Percentiles rank a stretch among this genome's conserved stretches.
phyloP scores from a whole-genome alignment of 2,113 vertebrate species.

The Pitta sordida region DNA sequence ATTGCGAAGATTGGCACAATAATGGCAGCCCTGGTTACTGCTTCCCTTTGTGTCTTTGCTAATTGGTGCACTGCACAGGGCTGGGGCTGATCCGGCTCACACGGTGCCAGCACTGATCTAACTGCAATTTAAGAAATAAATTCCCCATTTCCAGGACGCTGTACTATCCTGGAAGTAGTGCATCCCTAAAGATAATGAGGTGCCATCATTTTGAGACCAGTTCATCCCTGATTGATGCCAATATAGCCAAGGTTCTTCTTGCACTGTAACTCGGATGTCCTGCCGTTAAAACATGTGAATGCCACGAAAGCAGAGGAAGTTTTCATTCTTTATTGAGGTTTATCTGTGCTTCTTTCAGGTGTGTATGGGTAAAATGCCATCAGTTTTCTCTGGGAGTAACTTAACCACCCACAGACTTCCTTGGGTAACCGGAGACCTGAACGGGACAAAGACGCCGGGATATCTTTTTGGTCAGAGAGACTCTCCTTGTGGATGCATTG shows the following conservation, averaged over 20 bases:
- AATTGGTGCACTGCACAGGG: background rate
- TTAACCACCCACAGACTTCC: background rate
- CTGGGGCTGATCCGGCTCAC: no score
- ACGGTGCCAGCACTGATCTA: background rate
- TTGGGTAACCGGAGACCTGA: background rate
- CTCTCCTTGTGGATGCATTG: background rate
- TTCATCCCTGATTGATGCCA: background rate
- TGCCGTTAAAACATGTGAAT: background rate
- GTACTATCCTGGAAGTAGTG: no score
- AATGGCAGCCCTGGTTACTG: background rate
- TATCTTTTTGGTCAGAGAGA: background rate
- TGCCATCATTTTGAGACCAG: background rate
- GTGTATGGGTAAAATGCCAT: background rate
- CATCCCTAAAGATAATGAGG: background rate
- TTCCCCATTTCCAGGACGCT: no score
- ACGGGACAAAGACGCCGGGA: background rate
- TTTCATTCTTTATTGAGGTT: background rate
- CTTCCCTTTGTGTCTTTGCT: constrained; percentile 3
- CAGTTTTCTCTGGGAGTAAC: background rate
- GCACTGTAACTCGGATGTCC: background rate
- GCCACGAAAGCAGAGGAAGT: background rate
- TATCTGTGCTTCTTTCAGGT: background rate
- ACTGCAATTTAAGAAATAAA: background rate
- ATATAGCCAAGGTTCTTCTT: background rate
- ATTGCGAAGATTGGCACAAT: background rate